These are phyloP conservation scores for Brachionus rotundiformis DNA, from an alignment of 1,140 invertebrate species.

Conservation along the genomic window DNA sequence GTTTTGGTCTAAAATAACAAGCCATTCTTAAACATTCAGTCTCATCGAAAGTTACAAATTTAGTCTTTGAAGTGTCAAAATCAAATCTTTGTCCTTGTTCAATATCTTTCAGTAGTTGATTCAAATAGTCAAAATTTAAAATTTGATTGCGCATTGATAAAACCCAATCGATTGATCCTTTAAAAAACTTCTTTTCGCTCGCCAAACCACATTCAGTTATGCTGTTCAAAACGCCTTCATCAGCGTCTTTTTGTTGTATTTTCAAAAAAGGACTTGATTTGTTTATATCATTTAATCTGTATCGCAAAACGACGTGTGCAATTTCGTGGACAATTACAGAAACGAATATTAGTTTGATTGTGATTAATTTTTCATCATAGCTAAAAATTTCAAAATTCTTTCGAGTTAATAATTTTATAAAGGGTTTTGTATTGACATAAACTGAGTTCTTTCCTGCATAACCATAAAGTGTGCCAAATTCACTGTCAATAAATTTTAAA, in stretches of 20 bases:
- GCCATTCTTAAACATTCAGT: neutral
- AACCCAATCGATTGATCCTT: neutral
- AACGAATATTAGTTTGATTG: neutral
- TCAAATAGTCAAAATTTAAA: neutral
- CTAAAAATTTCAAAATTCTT: neutral
- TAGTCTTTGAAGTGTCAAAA: neutral
- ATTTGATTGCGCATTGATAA: neutral
- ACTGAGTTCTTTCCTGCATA: neutral
- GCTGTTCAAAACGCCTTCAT: neutral
- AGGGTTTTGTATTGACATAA: slow-evolving; percentile 11
- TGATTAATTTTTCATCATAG: neutral
- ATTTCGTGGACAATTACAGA: neutral
- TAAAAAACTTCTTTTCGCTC: neutral
- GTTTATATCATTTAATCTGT: neutral
- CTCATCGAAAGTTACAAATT: neutral
- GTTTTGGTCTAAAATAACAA: neutral
- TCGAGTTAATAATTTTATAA: neutral
- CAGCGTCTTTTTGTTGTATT: neutral
- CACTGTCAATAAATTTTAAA: slow-evolving; percentile 1
- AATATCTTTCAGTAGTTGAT: neutral
- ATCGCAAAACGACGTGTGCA: neutral
- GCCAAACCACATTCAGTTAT: neutral
- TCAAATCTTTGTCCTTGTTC: neutral
- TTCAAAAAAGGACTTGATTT: slow-evolving; percentile 1
- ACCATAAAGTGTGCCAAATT: neutral